phyloP scores from a whole-genome alignment of 2,797 vertebrate species.

The Chromobotia macracanthus region DNA sequence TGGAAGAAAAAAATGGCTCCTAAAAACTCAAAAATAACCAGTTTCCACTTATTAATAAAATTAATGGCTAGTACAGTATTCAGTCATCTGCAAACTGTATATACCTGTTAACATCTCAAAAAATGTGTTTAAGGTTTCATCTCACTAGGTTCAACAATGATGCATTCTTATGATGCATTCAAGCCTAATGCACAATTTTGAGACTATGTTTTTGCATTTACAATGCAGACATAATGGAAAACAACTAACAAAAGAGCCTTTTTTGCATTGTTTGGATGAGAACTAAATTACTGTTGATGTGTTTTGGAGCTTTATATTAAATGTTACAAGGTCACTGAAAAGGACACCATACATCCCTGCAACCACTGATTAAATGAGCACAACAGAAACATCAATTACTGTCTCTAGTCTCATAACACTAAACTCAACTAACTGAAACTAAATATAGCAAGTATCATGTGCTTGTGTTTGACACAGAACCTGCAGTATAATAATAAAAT shows the following conservation, averaged over 20 bases:
- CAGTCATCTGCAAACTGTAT: too few species aligned
- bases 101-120: too few species aligned
- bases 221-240: not conserved
- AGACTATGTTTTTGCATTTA: not conserved
- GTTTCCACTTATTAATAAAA: too few species aligned
- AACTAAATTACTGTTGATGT: not conserved
- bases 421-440: constrained; percentile 1
- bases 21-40: too few species aligned
- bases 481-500: constrained; percentile 30
- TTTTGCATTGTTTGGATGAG: not conserved
- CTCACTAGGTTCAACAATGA: not conserved
- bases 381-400: constrained; percentile 21
- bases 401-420: constrained; percentile 27
- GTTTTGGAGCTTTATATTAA: not conserved
- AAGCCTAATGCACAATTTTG: not conserved
- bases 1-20: too few species aligned
- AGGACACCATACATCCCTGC: not conserved
- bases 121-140: too few species aligned
- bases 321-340: not conserved
- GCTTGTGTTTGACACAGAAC: not conserved
- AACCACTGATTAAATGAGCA: not conserved
- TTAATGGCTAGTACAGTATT: too few species aligned
- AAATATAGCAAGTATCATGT: constrained; percentile 40
- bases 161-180: not conserved
- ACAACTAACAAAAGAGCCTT: constrained; percentile 1